Evolutionary conservation across 1,140 invertebrate species (phyloP).

Genomic region (Drosophila nebulosa): DNA sequence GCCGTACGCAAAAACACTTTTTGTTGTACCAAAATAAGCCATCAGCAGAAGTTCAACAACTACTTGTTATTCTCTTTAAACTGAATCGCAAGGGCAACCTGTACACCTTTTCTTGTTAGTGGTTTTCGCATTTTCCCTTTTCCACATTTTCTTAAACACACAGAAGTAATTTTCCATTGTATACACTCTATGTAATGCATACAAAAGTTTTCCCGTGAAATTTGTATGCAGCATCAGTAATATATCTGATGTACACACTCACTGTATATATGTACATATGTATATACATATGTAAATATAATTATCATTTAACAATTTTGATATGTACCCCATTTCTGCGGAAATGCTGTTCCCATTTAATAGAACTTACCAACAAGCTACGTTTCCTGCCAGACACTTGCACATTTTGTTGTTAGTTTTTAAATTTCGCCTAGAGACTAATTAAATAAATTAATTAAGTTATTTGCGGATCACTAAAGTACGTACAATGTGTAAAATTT

Average conservation of each 20-base stretch:
- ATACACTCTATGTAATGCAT: background rate
- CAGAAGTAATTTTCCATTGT: background rate
- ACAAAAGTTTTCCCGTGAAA: background rate
- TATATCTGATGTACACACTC: background rate
- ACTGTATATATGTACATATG: slow-evolving; percentile 8
- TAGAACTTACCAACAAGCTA: slow-evolving; percentile 70
- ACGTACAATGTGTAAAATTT: background rate
- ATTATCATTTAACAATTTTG: background rate
- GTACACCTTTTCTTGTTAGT: background rate
- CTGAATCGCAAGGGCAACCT: background rate
- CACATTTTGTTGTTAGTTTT: slow-evolving; percentile 51
- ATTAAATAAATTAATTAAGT: background rate
- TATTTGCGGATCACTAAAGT: slow-evolving; percentile 14
- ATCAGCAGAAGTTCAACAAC: background rate
- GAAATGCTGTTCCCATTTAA: slow-evolving; percentile 5
- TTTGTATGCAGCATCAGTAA: background rate
- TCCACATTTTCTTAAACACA: background rate
- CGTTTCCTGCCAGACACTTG: slow-evolving; percentile 67
- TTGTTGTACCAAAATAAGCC: no score
- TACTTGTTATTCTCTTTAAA: background rate
- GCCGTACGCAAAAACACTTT: background rate
- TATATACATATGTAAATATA: slow-evolving; percentile 2
- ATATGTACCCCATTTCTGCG: background rate
- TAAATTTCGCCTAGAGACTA: background rate
- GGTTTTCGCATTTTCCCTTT: background rate